Evolutionary conservation across 2,113 vertebrate species (phyloP), one percentile per base, ranked within the genome.

Genomic region (Rhagologus leucostigma): DNA sequence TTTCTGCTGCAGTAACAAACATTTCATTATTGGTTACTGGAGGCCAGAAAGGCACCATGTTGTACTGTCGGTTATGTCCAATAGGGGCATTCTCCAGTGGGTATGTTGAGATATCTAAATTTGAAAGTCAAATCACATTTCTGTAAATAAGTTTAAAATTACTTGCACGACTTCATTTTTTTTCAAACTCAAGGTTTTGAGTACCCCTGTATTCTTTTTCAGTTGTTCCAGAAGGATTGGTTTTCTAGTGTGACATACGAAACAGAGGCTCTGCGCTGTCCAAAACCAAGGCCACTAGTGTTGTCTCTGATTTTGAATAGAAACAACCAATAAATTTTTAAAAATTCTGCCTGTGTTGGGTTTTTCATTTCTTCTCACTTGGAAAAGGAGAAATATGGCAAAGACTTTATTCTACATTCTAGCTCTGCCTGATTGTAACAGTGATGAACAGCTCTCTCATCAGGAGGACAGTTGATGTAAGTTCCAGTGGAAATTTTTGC

Each of bases 31-130:
- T 99, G 33, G 98, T 99, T 62, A 99, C 96, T 1, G 99, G 99
- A 70, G 99, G 99, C 99, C 99, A 99, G 95, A 99, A 99, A 23
- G 99, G 99, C 17, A 99, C 99, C 99, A 99, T 99, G 93, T 99
- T 99, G 90, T 98, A 99, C 77, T 98, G 98, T 52, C 99, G 97
- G 81, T 99, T 99, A 84, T 99, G 99, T 82, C 99, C 99, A 53
- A 99, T 99, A 33, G 99, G 99, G 27, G 99, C 99, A n/a, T 99
- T 99, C 97, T 99, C 99, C 91, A 99, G 50, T 29, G 99, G 99
- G 78, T 99, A 99, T 50, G 97, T 96, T 18, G 98, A 97, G 17
- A 96, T 90, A 95, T 98, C 99, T 99, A 96, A 93, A 98, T 95
- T 78, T 47, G 16, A 94, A 94, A 96, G n/a, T 90, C 8, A 93